phyloP scores from a whole-genome alignment of 2,113 vertebrate genomes.

The Actenoides lindsayi region DNA sequence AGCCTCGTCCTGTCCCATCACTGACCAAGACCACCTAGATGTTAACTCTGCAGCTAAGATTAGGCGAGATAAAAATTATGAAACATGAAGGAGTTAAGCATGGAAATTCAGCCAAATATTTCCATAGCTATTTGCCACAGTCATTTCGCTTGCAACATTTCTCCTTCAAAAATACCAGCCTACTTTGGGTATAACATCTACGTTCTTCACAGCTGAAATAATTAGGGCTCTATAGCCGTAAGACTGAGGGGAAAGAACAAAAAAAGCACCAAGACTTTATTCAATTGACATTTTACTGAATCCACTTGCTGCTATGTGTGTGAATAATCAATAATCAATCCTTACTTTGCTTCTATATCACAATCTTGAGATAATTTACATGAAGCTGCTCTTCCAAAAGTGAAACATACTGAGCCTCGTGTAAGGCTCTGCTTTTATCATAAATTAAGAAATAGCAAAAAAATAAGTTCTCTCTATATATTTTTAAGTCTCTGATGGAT shows the following conservation, averaged over 20 bases:
- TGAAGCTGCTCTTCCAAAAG: background rate
- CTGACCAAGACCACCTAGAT: background rate
- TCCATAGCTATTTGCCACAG: background rate
- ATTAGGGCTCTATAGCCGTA: background rate
- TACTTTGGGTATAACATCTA: background rate
- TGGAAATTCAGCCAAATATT: background rate
- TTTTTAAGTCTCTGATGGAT: background rate
- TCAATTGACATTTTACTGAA: background rate
- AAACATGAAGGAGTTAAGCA: fast-evolving
- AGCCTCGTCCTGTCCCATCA: background rate
- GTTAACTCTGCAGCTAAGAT: background rate
- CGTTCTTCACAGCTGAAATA: background rate
- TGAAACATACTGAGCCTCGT: background rate
- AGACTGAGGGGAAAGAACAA: background rate
- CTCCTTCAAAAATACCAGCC: background rate
- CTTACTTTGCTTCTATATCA: background rate
- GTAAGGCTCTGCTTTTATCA: background rate
- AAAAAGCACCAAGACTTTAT: background rate
- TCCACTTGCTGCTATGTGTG: background rate
- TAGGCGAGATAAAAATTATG: background rate
- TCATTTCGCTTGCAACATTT: background rate
- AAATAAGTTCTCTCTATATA: background rate
- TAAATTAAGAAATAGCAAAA: background rate
- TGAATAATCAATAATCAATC: background rate
- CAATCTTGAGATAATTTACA: background rate